Conservation (phyloP, 2,113 vertebrate species). For the Cnemophilus loriae region DNA sequence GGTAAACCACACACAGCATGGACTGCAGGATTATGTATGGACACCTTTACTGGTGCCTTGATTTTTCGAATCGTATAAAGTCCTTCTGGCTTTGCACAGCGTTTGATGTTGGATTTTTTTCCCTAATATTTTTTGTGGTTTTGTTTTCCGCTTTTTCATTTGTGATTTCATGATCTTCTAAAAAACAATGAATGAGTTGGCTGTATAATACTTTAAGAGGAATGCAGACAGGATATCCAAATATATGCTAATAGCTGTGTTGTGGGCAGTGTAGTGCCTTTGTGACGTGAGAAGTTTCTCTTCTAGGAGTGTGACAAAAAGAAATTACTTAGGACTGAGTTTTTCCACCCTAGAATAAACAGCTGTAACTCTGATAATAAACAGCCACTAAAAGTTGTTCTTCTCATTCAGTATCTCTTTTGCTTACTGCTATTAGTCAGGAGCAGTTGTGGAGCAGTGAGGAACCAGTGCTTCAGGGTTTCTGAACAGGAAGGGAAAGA, state of each 20-base stretch:
- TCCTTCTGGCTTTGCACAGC: not conserved
- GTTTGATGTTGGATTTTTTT: not conserved
- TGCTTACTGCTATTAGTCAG: not conserved
- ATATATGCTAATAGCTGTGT: not conserved
- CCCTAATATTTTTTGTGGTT: rapidly evolving
- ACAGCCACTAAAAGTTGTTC: not conserved
- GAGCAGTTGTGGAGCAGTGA: not conserved
- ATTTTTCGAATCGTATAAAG: not conserved
- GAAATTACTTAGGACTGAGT: not conserved
- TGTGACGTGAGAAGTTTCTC: not conserved
- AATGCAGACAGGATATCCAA: not conserved
- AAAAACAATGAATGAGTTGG: not conserved
- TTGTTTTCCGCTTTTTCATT: not conserved
- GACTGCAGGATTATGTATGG: not conserved
- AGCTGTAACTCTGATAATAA: not conserved
- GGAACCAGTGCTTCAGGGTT: not conserved
- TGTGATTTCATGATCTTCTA: not conserved
- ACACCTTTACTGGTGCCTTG: not conserved
- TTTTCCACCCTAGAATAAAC: not conserved
- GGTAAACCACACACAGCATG: not conserved
- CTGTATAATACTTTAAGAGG: not conserved
- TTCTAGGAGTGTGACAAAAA: not conserved
- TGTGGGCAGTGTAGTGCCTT: not conserved
- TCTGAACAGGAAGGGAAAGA: not conserved
- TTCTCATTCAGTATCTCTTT: not conserved